These are phyloP conservation scores for Phaedon cochleariae DNA, from an alignment of 2,888 invertebrate species.

Conservation along the genomic window DNA sequence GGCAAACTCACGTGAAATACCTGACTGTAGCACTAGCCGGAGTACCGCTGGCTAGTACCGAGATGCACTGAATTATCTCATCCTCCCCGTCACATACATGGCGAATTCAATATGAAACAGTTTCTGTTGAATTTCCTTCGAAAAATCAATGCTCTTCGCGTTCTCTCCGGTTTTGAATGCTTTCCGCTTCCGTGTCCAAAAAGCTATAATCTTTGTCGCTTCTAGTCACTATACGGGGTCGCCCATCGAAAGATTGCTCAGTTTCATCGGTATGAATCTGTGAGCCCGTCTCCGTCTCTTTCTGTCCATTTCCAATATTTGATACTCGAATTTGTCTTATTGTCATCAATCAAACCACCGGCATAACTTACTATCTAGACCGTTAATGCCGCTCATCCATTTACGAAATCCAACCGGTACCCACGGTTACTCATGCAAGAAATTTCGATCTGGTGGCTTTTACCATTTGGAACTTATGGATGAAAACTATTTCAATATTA, in stretches of 20 bases:
- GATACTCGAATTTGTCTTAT: too few relatives aligned
- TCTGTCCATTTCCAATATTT: not conserved
- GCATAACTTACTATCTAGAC: too few relatives aligned
- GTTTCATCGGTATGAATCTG: constrained; percentile 6
- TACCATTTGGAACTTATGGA: too few relatives aligned
- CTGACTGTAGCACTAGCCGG: constrained; percentile 88
- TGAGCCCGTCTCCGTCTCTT: not conserved
- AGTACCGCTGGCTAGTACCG: constrained; percentile 74
- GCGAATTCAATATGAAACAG: not conserved
- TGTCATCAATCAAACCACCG: too few relatives aligned
- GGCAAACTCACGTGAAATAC: constrained; percentile 98
- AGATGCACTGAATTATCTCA: constrained; percentile 60
- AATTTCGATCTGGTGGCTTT: too few relatives aligned
- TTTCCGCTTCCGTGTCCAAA: constrained; percentile 46
- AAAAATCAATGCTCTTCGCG: not conserved
- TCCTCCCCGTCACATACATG: constrained; percentile 11
- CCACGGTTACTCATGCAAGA: too few relatives aligned
- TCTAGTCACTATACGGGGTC: constrained; percentile 52
- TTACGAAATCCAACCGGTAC: too few relatives aligned
- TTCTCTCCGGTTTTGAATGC: constrained; percentile 36
- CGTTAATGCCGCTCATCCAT: too few relatives aligned
- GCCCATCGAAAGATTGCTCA: constrained; percentile 33
- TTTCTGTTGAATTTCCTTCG: too few relatives aligned
- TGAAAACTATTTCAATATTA: too few relatives aligned
- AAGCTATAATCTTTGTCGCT: constrained; percentile 44